Evolutionary conservation across 1,140 invertebrate genomes (phyloP).

Genomic region (Caenorhabditis latens): DNA sequence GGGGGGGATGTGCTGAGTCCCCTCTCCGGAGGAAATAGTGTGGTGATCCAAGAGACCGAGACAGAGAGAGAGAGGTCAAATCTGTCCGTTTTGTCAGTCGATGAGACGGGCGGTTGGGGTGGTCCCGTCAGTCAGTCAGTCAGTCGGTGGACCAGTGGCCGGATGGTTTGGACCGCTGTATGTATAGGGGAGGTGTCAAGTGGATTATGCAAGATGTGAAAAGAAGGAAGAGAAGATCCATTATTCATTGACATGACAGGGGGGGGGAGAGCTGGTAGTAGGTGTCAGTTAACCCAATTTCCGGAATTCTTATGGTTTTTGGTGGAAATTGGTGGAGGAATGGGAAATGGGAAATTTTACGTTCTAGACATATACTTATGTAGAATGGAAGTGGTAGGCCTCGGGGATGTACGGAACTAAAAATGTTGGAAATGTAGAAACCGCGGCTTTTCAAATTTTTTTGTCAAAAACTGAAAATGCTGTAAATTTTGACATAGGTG

Average conservation of each 20-base stretch:
- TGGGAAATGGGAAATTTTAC: background rate
- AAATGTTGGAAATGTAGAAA: no score
- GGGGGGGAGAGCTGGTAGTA: background rate
- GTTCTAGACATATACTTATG: background rate
- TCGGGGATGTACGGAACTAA: no score
- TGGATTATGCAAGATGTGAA: conserved; percentile 10
- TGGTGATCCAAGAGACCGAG: background rate
- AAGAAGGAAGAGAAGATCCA: background rate
- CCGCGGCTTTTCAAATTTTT: no score
- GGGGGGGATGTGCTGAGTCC: background rate
- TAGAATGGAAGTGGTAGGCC: no score
- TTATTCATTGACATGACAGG: background rate
- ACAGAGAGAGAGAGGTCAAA: background rate
- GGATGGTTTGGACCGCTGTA: no score
- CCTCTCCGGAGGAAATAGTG: background rate
- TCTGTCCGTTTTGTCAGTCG: conserved; percentile 4
- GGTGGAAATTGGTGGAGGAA: background rate
- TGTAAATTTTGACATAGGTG: no score
- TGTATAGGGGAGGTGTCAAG: conserved; percentile 29
- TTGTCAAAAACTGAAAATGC: no score
- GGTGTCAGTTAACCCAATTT: conserved; percentile 48
- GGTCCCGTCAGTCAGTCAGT: background rate
- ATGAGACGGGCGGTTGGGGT: no score
- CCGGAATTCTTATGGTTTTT: background rate
- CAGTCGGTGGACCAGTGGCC: background rate